A percentile compares a stretch with the other conserved stretches of the same genome.
Evolutionary conservation across 1,140 invertebrate species (phyloP).

Genomic region (Paraescarpia echinospica): DNA sequence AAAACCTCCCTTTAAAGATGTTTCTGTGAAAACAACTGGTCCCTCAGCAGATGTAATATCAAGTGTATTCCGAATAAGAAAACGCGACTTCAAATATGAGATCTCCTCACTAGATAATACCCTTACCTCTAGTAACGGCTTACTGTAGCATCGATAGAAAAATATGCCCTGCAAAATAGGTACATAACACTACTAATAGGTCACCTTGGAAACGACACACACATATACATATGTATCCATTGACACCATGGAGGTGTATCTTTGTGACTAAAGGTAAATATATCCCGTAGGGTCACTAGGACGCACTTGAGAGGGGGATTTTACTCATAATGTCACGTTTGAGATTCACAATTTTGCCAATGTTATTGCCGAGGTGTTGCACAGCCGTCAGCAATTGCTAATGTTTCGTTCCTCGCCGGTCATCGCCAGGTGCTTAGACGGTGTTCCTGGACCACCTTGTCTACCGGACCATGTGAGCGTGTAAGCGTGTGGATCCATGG

Average conservation of each 20-base stretch:
- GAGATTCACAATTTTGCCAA: neutral
- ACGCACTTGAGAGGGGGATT: neutral
- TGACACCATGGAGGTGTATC: neutral
- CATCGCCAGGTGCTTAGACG: neutral
- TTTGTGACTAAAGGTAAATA: neutral
- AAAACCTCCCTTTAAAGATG: neutral
- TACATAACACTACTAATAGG: neutral
- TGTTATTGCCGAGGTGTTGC: neutral
- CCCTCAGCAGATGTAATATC: neutral
- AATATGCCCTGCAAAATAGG: neutral
- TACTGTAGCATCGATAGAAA: neutral
- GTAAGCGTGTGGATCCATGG: slow-evolving; percentile 32
- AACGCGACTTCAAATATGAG: neutral
- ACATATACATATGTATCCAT: neutral
- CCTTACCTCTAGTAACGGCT: neutral
- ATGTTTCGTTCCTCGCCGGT: neutral
- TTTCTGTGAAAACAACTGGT: neutral
- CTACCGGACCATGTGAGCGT: slow-evolving; percentile 29
- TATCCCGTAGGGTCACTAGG: neutral
- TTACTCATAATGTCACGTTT: neutral
- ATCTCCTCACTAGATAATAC: neutral
- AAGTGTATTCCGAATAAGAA: neutral
- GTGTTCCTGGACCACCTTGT: neutral
- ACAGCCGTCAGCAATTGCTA: neutral
- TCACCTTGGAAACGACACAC: neutral